Base-by-base conservation (phyloP, 1,140 invertebrate species). In the Megalopta genalis region DNA sequence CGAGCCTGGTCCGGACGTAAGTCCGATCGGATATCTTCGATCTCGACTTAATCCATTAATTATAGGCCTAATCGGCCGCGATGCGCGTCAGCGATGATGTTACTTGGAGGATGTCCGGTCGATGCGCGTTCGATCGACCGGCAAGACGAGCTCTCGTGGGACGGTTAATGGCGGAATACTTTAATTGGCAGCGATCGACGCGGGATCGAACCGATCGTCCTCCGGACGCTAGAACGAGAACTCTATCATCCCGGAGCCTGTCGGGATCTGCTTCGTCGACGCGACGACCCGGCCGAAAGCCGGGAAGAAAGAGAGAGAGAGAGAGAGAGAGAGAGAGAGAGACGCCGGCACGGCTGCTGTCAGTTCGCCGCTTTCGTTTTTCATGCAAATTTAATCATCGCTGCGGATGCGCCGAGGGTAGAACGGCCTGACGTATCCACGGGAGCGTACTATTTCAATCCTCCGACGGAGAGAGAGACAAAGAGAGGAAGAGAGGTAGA, bases 361-460 rank as follows among this genome's bases (percentile, higher is more conserved):
- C 62, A 2, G 27, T 32, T n/a, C 64, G 12, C 10, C 18, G 39
- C 52, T 23, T 71, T 27, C 67, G 23, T 77, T 72, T 77, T 77
- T 64, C 68, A 27, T 54, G 76, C 46, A 72, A 77, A 77, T 76
- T 76, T 76, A 69, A 76, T 77, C 57, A 54, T 57, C 59, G 59
- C 10, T 21, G 32, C 10, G 25, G 39, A n/a, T 23, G 21, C 27
- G 14, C 10, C 1, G 16, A 27, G 42, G 25, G 18, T 18, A 52
- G 49, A 21, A 52, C 16, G 18, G 14, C 18, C 49, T 52, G 49
- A 52, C 21, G 12, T 18, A 37, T 66, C 62, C n/a, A 9, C 32
- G 49, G 23, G 16, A 46, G 37, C 72, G 10, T 69, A 12, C 42
- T 46, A 46, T 46, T 46, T 46, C 42, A 46, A 46, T 46, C 42